Percentiles rank a stretch among this genome's conserved stretches.
Evolutionary conservation across 2,888 invertebrate species (phyloP).

Genomic region (Arctia plantaginis): DNA sequence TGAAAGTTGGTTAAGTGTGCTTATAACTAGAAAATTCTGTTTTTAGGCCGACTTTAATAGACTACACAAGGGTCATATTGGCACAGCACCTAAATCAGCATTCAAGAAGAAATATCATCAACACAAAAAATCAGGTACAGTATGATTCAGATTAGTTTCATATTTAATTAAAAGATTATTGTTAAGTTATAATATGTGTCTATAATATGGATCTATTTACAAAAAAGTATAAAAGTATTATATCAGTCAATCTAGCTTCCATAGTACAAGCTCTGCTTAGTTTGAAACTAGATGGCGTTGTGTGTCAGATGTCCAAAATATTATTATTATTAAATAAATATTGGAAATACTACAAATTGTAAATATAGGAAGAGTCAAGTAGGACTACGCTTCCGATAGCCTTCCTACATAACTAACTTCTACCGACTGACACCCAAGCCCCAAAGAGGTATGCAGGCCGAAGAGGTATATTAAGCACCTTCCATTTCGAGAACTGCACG

Average conservation of each 20-base stretch:
- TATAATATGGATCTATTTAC: too few relatives aligned
- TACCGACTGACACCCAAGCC: too few relatives aligned
- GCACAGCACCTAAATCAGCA: slow-evolving; percentile 88
- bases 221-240: too few relatives aligned
- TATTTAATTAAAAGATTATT: neutral
- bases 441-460: too few relatives aligned
- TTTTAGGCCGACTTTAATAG: slow-evolving; percentile 91
- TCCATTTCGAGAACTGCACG: too few relatives aligned
- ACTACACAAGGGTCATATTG: slow-evolving; percentile 92
- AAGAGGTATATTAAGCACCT: too few relatives aligned
- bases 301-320: too few relatives aligned
- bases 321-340: too few relatives aligned
- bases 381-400: neutral
- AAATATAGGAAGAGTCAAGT: neutral
- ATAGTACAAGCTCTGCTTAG: too few relatives aligned
- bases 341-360: neutral
- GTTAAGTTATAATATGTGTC: too few relatives aligned
- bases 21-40: slow-evolving; percentile 12
- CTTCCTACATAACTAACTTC: neutral
- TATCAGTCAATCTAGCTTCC: too few relatives aligned
- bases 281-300: too few relatives aligned
- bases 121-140: slow-evolving; percentile 83
- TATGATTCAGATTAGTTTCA: neutral
- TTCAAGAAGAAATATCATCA: slow-evolving; percentile 71
- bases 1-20: neutral